phyloP scores from a whole-genome alignment of 2,113 vertebrate species.

The Lagopus leucura region DNA sequence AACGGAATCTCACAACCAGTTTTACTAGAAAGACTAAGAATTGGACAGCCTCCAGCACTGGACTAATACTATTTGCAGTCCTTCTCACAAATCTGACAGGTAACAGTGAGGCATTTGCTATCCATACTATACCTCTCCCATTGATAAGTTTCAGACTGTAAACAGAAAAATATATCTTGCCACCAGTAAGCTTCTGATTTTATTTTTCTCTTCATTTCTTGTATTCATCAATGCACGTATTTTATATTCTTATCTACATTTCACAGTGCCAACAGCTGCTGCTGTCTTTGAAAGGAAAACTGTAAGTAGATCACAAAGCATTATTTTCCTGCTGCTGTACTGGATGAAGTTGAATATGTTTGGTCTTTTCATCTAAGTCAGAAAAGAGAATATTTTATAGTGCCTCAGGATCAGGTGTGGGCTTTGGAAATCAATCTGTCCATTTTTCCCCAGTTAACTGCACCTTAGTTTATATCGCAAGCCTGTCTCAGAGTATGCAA shows the following conservation, averaged over 20 bases:
- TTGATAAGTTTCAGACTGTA: neutral
- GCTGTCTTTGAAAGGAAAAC: neutral
- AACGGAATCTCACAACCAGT: neutral
- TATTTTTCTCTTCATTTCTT: neutral
- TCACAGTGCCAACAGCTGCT: neutral
- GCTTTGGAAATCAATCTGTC: neutral
- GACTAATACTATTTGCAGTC: neutral
- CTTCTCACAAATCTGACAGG: neutral
- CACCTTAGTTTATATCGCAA: neutral
- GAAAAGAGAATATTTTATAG: neutral
- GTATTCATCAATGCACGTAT: fast-evolving
- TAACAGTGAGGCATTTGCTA: neutral
- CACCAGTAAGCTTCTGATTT: neutral
- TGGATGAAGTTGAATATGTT: neutral
- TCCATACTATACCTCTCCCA: neutral
- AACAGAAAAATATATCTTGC: neutral
- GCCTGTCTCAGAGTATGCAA: neutral
- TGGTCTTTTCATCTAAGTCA: neutral
- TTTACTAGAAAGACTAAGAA: neutral
- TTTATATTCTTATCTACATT: neutral
- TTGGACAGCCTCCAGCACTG: neutral
- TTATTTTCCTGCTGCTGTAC: neutral
- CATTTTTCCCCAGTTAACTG: neutral
- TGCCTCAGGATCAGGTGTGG: neutral
- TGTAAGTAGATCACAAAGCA: neutral